Evolutionary conservation across 1,140 invertebrate genomes (phyloP), one percentile per base, ranked within the genome.

Genomic region (Penaeus japonicus): DNA sequence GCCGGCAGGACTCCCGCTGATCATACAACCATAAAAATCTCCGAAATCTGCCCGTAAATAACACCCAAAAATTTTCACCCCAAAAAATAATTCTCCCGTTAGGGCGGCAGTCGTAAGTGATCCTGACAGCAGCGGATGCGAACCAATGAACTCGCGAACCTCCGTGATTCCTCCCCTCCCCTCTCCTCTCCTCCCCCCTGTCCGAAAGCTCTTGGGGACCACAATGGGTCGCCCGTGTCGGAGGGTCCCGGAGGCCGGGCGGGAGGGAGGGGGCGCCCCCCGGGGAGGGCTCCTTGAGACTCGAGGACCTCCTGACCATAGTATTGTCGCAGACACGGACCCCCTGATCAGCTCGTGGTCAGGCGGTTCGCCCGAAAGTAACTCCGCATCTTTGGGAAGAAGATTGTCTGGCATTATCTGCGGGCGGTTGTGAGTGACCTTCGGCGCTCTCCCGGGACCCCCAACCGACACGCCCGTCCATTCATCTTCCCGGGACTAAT

Each of bases 11-110:
- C 85, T 55, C 55, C 85, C 55, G 73, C 85, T n/a, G 85, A 27
- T 59, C 75, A 59, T 59, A 80, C 83, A 65, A 62, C 85, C 85
- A 86, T 86, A 86, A 86, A 86, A 80, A 59, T 53, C 78, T 55
- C 57, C 80, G 78, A 86, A 86, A 80, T 65, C 62, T 62, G 32
- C 35, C 55, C 55, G 77, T 86, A 86, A 86, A 86, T 86, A 86
- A 57, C 85, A 24, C 75, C 15, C 15, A 75, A 78, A 10, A 10
- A 10, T 47, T 59, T 55, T n/a, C n/a, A n/a, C 39, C 53, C 55
- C 57, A 65, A 27, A 54, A 83, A 83, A 62, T 39, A 65, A 62
- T n/a, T 35, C 81, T 35, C 65, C 30, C 30, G 30, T 83, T 59
- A 62, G 55, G 22, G 17, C n/a, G 27, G 22, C 24, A 57, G 55